These are phyloP conservation scores for Oceanodroma leucorhoa DNA, from an alignment of 2,797 vertebrate species.

Conservation along the genomic window DNA sequence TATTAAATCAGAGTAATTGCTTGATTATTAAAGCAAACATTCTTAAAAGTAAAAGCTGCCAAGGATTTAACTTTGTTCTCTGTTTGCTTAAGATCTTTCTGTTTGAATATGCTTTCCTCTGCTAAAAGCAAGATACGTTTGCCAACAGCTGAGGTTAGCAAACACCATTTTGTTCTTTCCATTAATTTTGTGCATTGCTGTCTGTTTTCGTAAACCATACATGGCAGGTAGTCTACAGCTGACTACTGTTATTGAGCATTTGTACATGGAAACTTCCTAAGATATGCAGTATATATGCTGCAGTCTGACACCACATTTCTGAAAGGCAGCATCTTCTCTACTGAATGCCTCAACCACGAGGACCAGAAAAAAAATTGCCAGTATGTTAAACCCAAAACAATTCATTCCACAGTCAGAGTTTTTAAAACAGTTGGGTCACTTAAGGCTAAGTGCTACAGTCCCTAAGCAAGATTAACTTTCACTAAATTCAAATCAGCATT, in stretches of 20 bases:
- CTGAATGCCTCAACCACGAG: neutral
- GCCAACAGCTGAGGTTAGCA: neutral
- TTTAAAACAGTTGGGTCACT: neutral
- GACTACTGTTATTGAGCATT: neutral
- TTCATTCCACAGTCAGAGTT: neutral
- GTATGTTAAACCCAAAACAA: neutral
- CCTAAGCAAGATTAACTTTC: neutral
- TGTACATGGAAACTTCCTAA: neutral
- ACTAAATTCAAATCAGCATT: neutral
- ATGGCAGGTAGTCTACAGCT: neutral
- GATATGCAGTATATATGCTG: neutral
- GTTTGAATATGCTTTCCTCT: neutral
- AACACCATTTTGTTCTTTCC: neutral
- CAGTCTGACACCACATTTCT: neutral
- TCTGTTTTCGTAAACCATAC: neutral
- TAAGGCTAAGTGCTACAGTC: neutral
- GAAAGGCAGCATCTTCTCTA: neutral
- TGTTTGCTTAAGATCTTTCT: neutral
- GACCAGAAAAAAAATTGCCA: neutral
- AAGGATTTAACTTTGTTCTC: neutral
- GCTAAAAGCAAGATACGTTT: neutral
- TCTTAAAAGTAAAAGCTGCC: neutral
- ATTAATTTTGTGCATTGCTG: neutral
- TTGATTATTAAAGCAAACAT: neutral
- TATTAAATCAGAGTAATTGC: neutral